Conservation (phyloP, 2,797 vertebrate genomes). For the Oreochromis grahami region DNA sequence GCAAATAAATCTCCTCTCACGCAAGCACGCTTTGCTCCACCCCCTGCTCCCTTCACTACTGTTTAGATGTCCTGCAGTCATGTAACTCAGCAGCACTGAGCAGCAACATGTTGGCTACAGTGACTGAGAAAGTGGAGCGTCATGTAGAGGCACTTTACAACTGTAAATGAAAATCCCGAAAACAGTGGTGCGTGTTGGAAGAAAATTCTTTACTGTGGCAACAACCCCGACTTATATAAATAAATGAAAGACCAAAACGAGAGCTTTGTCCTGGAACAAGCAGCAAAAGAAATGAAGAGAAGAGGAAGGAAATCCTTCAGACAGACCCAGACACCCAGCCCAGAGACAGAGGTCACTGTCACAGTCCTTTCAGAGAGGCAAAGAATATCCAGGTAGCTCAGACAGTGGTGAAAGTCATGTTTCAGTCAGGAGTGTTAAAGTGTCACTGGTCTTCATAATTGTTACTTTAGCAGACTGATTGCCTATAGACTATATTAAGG, state of each 20-base stretch:
- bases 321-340: neutral
- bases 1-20: neutral
- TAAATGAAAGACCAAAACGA: neutral
- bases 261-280: neutral
- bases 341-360: neutral
- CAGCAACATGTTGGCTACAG: neutral
- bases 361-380: neutral
- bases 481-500: neutral
- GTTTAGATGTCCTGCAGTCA: neutral
- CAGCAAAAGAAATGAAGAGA: neutral
- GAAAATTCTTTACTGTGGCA: neutral
- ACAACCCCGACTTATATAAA: neutral
- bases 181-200: neutral
- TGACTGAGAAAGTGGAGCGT: neutral
- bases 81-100: neutral
- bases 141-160: neutral
- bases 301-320: neutral
- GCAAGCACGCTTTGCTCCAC: neutral
- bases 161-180: neutral
- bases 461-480: neutral
- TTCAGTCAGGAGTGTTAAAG: neutral
- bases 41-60: neutral
- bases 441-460: neutral
- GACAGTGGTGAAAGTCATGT: neutral
- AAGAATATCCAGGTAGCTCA: neutral